Conservation (phyloP, 1,140 invertebrate genomes). For the Neelides sp. region DNA sequence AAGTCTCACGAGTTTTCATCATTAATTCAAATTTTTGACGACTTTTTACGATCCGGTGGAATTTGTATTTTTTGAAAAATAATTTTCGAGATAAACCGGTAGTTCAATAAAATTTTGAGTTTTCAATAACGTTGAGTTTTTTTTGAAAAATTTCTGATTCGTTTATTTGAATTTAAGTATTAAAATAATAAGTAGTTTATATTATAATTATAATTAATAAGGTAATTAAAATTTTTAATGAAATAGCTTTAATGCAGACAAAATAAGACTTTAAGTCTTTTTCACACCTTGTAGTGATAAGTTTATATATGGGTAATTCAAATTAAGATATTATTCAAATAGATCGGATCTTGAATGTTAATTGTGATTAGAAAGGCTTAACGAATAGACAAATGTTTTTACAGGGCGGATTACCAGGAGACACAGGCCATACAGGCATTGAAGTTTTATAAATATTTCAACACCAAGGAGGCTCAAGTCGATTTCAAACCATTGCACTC, state of each 20-base stretch:
- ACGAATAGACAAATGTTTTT: background rate
- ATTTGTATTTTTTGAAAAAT: too few relatives aligned
- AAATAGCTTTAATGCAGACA: too few relatives aligned
- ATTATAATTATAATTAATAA: too few relatives aligned
- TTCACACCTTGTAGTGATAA: too few relatives aligned
- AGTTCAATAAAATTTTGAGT: background rate
- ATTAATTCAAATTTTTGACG: background rate
- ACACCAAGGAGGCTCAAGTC: conserved; percentile 57
- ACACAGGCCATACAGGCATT: conserved; percentile 78
- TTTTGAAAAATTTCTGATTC: background rate
- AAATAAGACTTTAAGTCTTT: too few relatives aligned
- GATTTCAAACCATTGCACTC: conserved; percentile 66
- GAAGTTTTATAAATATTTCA: conserved; percentile 78
- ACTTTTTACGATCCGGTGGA: too few relatives aligned
- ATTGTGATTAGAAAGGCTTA: too few relatives aligned
- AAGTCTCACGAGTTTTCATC: conserved; percentile 30
- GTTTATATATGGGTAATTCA: too few relatives aligned
- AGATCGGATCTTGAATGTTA: too few relatives aligned
- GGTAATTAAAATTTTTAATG: too few relatives aligned
- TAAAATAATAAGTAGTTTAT: too few relatives aligned
- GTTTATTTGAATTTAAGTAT: background rate
- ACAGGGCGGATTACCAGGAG: conserved; percentile 16
- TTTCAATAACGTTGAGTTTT: background rate
- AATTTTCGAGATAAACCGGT: background rate
- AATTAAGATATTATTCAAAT: too few relatives aligned